Conservation (phyloP, 30 jellyfish, hydroid and myxozoan genomes). For the Nemopilema nomurai region DNA sequence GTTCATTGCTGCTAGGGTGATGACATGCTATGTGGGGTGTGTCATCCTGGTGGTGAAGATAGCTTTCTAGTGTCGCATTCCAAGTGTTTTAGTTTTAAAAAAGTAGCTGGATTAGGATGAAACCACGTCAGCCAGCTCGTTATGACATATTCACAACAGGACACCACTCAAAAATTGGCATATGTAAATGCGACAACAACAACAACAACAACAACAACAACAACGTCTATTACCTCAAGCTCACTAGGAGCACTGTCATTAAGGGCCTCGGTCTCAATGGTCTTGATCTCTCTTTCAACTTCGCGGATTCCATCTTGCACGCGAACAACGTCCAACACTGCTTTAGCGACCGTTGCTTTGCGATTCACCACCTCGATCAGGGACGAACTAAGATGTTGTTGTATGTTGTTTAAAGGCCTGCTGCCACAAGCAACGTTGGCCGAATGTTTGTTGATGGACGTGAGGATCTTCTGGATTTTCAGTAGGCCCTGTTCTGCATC, state of each 20-base stretch:
- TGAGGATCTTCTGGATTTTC: slow-evolving; percentile 12
- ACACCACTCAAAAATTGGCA: too few species aligned
- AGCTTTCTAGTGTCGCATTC: too few species aligned
- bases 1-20: too few species aligned
- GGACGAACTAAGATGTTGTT: slow-evolving; percentile 48
- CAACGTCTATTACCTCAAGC: not conserved
- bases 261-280: not conserved
- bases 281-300: not conserved
- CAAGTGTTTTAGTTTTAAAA: too few species aligned
- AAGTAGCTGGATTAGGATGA: too few species aligned
- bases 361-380: slow-evolving; percentile 40
- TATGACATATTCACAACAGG: too few species aligned
- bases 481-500: slow-evolving; percentile 43
- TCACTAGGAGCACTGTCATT: not conserved
- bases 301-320: slow-evolving; percentile 11
- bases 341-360: slow-evolving; percentile 25
- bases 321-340: slow-evolving; percentile 17
- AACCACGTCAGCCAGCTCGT: too few species aligned
- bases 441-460: slow-evolving; percentile 34
- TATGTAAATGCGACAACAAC: not conserved
- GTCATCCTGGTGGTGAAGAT: too few species aligned
- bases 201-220: not conserved
- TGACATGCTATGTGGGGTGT: too few species aligned
- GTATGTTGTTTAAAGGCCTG: slow-evolving; percentile 39
- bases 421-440: slow-evolving; percentile 39